Evolutionary conservation across 1,140 invertebrate species (phyloP).

Genomic region (Apolygus lucorum): DNA sequence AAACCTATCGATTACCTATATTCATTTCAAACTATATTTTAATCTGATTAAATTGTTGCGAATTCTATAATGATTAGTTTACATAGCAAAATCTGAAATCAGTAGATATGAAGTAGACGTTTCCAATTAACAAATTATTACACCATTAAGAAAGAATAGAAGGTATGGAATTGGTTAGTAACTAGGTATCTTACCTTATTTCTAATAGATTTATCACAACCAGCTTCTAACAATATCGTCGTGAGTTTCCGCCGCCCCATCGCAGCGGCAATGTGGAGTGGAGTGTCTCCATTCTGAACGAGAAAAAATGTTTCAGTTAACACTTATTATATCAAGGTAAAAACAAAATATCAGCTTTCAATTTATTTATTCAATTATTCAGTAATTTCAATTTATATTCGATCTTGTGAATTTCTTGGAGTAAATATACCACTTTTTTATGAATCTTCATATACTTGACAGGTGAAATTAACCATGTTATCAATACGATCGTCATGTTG

Average conservation of each 20-base stretch:
- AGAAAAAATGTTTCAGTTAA: slow-evolving; percentile 29
- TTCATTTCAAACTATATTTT: no score
- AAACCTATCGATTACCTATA: no score
- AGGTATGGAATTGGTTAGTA: no score
- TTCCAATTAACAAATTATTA: no score
- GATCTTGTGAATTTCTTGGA: background rate
- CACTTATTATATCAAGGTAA: slow-evolving; percentile 24
- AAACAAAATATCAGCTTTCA: no score
- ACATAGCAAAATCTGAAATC: background rate
- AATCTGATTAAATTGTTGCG: background rate
- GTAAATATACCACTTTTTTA: no score
- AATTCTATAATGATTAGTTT: background rate
- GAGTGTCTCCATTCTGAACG: slow-evolving; percentile 86
- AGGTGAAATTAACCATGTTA: no score
- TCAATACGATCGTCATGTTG: no score
- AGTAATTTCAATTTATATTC: slow-evolving; percentile 12
- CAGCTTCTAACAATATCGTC: slow-evolving; percentile 78
- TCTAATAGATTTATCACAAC: slow-evolving; percentile 62
- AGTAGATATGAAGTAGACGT: no score
- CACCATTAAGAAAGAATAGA: no score
- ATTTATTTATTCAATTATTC: background rate
- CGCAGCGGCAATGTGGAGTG: slow-evolving; percentile 85
- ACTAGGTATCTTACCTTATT: slow-evolving; percentile 78
- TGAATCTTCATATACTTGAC: no score
- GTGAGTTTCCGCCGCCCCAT: slow-evolving; percentile 89